Evolutionary conservation across 2,113 vertebrate genomes (phyloP), one percentile per base, ranked within the genome.

Genomic region (Progne subis): DNA sequence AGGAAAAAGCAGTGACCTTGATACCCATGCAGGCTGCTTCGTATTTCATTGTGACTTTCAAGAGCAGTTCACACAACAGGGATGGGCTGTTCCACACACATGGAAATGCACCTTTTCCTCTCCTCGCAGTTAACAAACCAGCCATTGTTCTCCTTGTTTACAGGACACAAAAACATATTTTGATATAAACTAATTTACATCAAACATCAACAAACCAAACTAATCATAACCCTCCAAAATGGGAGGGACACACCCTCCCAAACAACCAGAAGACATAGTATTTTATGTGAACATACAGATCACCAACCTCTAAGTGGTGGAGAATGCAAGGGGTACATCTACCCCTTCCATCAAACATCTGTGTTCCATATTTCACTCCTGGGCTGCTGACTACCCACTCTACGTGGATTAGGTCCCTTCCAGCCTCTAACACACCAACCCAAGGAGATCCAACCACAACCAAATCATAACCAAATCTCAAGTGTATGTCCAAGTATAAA

Each of bases 91-190:
- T 91, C 80, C 3, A 5, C 9, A 6, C 39, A 21, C 8, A 2
- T 17, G 67, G 86, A 83, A 79, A 78, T 29, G 53, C 41, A 59
- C 60, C 70, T 61, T 89, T 94, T 92, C 78, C 67, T 80, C 74
- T 81, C 63, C 68, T 43, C 81, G 88, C 59, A 49, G 61, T 69
- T 50, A 91, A 86, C 55, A 90, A 94, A 70, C 21, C 37, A 28
- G 23, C 44, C 46, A 85, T 82, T 95, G 87, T 90, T 68, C 44
- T 83, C 43, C 50, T 78, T 86, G 70, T 82, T 95, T 86, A 90
- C 57, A 70, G 56, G 57, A 53, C 34, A 75, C 25, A 67, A 82
- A 67, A 95, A 28, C 44, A 23, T 34, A 68, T 32, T 92, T 59
- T 17, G 52, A 63, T 41, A 55, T 34, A 71, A 90, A 78, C 37